These are phyloP conservation scores for Desoria tigrina DNA, from an alignment of 2,888 invertebrate species.

Conservation along the genomic window DNA sequence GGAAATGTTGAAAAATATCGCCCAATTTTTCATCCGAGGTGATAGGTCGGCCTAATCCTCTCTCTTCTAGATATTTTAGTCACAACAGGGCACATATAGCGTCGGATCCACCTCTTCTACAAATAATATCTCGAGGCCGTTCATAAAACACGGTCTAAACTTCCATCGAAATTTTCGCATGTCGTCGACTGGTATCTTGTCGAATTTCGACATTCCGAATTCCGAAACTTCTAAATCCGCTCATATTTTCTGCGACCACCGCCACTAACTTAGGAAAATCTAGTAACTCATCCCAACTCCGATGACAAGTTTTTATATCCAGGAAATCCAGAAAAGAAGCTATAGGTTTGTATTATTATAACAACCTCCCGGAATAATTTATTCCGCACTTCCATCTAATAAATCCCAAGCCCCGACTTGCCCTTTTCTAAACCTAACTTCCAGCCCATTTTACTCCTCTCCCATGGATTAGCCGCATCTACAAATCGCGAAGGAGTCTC, in stretches of 20 bases:
- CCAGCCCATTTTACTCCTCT: neutral
- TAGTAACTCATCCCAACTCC: conserved; percentile 16
- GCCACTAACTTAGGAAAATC: neutral
- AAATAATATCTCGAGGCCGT: neutral
- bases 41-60: conserved; percentile 8
- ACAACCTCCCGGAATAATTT: conserved; percentile 9
- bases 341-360: no score
- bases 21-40: neutral
- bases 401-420: neutral
- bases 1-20: conserved; percentile 16
- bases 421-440: neutral
- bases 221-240: no score
- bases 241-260: no score
- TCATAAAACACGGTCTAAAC: neutral
- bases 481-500: no score
- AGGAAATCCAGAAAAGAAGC: conserved; percentile 14
- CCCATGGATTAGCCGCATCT: conserved; percentile 3
- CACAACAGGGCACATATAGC: no score
- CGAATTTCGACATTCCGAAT: no score
- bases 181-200: no score
- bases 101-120: neutral
- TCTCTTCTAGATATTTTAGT: conserved; percentile 2
- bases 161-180: no score
- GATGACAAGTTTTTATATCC: conserved; percentile 13
- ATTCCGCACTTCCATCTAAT: conserved; percentile 2